Conservation (phyloP, 2,113 vertebrate genomes). For the Melanerpes formicivorus region DNA sequence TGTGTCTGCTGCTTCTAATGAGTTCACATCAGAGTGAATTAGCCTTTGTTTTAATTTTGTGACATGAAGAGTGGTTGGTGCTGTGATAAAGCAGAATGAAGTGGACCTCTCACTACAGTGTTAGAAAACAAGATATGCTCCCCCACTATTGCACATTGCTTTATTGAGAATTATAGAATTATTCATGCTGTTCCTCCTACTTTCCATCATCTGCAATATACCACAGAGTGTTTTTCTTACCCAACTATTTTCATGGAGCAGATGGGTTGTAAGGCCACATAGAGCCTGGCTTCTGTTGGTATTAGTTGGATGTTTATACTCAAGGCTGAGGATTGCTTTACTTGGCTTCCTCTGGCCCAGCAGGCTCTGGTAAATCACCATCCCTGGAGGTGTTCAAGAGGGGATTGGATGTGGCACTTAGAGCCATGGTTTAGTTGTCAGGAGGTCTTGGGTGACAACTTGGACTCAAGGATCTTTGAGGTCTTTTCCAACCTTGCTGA, state of each 20-base stretch:
- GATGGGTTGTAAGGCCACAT: not conserved
- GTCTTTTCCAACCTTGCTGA: no score
- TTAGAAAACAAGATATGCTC: not conserved
- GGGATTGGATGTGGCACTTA: no score
- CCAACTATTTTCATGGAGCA: not conserved
- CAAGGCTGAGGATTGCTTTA: not conserved
- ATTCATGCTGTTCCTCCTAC: not conserved
- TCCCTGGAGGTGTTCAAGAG: no score
- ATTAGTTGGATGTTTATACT: not conserved
- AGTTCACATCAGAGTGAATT: slow-evolving; percentile 31
- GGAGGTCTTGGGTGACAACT: no score
- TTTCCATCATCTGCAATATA: not conserved
- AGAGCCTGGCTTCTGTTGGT: not conserved
- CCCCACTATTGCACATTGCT: not conserved
- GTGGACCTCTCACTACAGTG: not conserved
- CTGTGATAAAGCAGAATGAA: slow-evolving; percentile 6
- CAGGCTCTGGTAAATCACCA: not conserved
- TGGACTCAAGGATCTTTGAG: no score
- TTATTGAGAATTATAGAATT: not conserved
- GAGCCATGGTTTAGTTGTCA: no score
- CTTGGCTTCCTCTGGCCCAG: not conserved
- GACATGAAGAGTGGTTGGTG: not conserved
- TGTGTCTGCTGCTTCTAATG: not conserved
- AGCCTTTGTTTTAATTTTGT: slow-evolving; percentile 45
- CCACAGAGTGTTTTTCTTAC: not conserved